phyloP scores from a whole-genome alignment of 2,113 vertebrate genomes.

The Holacanthus passer region DNA sequence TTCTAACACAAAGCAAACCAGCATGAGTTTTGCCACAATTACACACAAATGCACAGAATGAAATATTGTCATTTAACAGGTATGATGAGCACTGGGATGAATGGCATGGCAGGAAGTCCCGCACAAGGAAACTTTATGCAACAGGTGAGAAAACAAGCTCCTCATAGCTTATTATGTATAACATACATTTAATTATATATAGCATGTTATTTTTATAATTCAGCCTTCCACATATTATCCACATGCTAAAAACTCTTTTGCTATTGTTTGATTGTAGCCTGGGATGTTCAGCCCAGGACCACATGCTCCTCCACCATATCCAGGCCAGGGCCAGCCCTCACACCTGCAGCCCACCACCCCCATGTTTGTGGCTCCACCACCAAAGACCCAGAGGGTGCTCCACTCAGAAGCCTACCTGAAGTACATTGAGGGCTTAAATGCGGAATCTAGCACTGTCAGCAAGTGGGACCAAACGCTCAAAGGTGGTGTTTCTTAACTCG shows the following conservation, averaged over 20 bases:
- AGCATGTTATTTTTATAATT: background rate
- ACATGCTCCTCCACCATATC: constrained; percentile 96
- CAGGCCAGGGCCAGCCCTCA: constrained; percentile 90
- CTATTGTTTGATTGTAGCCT: constrained; percentile 83
- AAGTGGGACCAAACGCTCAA: constrained; percentile 98
- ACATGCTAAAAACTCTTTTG: background rate
- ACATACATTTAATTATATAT: background rate
- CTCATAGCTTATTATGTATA: background rate
- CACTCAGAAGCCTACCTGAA: constrained; percentile 99
- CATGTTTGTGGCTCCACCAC: constrained; percentile 97
- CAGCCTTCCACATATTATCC: background rate
- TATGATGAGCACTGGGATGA: constrained; percentile 92
- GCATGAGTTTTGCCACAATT: background rate
- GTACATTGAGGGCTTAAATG: constrained; percentile 96
- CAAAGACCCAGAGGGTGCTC: constrained; percentile 95
- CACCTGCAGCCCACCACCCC: constrained; percentile 93
- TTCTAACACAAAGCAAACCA: constrained; percentile 22
- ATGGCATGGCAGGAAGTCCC: constrained; percentile 93
- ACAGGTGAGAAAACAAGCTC: constrained; percentile 85
- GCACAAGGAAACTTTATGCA: constrained; percentile 90
- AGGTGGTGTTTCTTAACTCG: constrained; percentile 80
- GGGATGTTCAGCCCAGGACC: constrained; percentile 92
- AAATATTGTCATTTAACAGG: constrained; percentile 82
- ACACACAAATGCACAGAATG: constrained; percentile 6
- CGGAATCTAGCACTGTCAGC: constrained; percentile 94